phyloP scores from a whole-genome alignment of 2,113 vertebrate species.

The Pluvianellus socialis region DNA sequence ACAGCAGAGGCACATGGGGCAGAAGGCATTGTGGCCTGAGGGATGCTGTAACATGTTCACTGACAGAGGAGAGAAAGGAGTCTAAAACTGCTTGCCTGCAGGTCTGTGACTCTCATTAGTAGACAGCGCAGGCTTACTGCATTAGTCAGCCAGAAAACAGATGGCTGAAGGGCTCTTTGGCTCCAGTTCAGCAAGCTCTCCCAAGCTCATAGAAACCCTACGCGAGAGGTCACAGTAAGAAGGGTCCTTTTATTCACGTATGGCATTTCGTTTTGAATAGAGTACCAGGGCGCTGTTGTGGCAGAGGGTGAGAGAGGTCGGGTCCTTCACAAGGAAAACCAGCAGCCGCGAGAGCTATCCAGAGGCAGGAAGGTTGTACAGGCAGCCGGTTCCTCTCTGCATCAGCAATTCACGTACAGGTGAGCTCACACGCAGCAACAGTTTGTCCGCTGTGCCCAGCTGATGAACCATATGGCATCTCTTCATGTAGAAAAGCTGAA shows the following conservation, averaged over 20 bases:
- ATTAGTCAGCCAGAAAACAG: constrained; percentile 40
- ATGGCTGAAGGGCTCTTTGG: constrained; percentile 57
- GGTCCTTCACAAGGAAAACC: background rate
- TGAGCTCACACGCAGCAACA: constrained; percentile 1
- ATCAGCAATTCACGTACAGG: constrained; percentile 32
- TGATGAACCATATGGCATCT: constrained; percentile 46
- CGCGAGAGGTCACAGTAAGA: constrained; percentile 13
- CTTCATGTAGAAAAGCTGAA: constrained; percentile 12
- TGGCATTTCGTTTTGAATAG: constrained; percentile 63
- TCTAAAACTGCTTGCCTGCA: constrained; percentile 21
- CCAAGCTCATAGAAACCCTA: background rate
- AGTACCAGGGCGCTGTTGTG: background rate
- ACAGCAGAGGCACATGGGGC: background rate
- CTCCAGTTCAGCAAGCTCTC: constrained; percentile 36
- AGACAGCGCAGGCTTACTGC: background rate
- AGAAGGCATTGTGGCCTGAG: background rate
- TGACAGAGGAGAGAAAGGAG: background rate
- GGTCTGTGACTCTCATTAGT: constrained; percentile 16
- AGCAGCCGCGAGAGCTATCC: background rate
- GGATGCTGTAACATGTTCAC: background rate
- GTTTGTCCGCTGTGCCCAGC: background rate
- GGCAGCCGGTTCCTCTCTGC: background rate
- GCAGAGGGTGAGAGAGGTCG: constrained; percentile 32
- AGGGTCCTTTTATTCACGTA: constrained; percentile 30
- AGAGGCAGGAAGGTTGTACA: background rate